phyloP scores from a whole-genome alignment of 1,140 invertebrate species.

The Reticulitermes speratus region DNA sequence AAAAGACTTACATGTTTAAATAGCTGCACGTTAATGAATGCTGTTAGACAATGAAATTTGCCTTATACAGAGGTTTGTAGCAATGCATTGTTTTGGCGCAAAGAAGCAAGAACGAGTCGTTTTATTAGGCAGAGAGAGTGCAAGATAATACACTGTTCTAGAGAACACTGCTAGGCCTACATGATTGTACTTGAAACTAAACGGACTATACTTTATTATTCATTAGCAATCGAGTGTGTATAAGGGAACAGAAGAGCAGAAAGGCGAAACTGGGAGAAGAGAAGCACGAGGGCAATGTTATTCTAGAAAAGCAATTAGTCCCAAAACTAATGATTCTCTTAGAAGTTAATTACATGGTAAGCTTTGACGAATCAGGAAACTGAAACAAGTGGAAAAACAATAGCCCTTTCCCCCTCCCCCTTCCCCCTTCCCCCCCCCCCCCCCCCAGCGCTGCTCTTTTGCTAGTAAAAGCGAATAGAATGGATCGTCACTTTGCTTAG shows the following conservation, averaged over 20 bases:
- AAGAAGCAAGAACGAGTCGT: not conserved
- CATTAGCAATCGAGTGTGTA: not conserved
- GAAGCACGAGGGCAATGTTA: not conserved
- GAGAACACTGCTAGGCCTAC: not conserved
- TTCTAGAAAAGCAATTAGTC: conserved; percentile 17
- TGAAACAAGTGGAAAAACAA: not conserved
- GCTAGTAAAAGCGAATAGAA: too few relatives aligned
- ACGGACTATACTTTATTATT: not conserved
- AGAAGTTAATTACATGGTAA: not conserved
- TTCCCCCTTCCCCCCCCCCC: not conserved
- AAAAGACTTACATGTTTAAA: too few relatives aligned
- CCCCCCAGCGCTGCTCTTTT: too few relatives aligned
- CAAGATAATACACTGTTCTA: not conserved
- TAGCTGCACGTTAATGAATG: not conserved
- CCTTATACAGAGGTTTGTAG: not conserved
- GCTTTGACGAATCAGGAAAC: not conserved
- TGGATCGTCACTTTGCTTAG: too few relatives aligned
- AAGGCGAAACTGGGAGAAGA: not conserved
- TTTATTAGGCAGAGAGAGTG: not conserved
- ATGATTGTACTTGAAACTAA: not conserved
- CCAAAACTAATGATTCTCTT: not conserved
- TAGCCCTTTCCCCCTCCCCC: not conserved
- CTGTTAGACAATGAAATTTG: not conserved
- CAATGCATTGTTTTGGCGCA: not conserved
- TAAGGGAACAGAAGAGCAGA: not conserved